Evolutionary conservation across 2,888 invertebrate species (phyloP).

Genomic region (Sinelater perroti): DNA sequence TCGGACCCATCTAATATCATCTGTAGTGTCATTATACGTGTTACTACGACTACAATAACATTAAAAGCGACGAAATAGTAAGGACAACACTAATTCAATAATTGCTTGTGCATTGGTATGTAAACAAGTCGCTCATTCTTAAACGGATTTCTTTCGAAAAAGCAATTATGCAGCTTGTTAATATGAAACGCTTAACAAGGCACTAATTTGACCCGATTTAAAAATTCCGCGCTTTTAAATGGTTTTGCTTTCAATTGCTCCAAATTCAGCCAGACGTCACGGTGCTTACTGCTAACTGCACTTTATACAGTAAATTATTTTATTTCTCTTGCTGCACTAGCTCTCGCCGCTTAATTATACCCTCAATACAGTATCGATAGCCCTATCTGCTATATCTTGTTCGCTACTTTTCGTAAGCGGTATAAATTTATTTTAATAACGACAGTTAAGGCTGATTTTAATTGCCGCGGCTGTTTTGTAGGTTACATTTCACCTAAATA

Average conservation of each 20-base stretch:
- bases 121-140: too few species aligned
- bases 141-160: too few species aligned
- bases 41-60: too few species aligned
- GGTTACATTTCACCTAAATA: conserved; percentile 1
- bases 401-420: too few species aligned
- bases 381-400: background rate
- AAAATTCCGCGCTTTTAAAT: background rate
- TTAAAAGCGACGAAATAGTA: too few species aligned
- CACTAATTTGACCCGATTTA: too few species aligned
- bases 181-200: background rate
- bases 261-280: background rate
- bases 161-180: background rate
- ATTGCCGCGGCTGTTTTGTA: background rate
- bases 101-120: too few species aligned
- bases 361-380: background rate
- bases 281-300: background rate
- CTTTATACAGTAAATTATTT: background rate
- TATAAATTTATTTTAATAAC: background rate
- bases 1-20: too few species aligned
- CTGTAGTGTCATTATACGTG: too few species aligned
- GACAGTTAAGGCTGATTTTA: background rate
- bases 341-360: background rate
- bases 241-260: conserved; percentile 7
- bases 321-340: background rate
- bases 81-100: too few species aligned